phyloP scores from a whole-genome alignment of 2,888 invertebrate genomes.

The Uropetala carovei region DNA sequence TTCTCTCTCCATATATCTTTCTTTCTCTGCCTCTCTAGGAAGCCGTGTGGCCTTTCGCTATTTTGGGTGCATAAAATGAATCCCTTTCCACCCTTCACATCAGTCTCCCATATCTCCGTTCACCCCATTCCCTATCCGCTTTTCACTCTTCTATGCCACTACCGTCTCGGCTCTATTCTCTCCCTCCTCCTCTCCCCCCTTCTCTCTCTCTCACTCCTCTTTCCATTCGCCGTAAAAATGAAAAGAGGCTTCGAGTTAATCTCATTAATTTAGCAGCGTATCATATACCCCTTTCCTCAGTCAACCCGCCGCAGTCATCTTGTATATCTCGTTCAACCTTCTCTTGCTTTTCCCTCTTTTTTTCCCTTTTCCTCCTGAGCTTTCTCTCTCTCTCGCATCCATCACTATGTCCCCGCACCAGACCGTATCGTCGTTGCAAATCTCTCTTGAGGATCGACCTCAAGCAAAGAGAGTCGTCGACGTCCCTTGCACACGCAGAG shows the following conservation, averaged over 20 bases:
- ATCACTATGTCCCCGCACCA: neutral
- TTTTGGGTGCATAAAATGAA: slow-evolving; percentile 23
- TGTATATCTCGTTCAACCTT: neutral
- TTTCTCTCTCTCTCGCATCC: neutral
- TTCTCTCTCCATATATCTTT: neutral
- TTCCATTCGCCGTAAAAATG: slow-evolving; percentile 22
- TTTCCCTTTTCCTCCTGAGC: neutral
- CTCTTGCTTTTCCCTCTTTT: neutral
- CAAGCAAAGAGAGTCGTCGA: neutral
- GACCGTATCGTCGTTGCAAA: neutral
- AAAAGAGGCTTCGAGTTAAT: slow-evolving; percentile 59
- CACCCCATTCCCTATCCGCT: neutral
- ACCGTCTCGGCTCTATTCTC: neutral
- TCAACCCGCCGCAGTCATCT: neutral
- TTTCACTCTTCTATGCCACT: neutral
- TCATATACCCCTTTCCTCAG: neutral
- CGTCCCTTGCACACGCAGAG: too few relatives aligned
- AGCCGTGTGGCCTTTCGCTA: slow-evolving; percentile 4
- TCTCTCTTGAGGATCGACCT: slow-evolving; percentile 28
- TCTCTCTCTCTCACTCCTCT: neutral
- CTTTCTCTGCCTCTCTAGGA: neutral
- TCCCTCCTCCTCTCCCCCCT: neutral
- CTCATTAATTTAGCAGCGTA: slow-evolving; percentile 61
- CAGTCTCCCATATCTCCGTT: neutral
- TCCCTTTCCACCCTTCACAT: neutral